Percentiles rank a stretch among this genome's conserved stretches.
Conservation (phyloP, 2,888 invertebrate species). For the Cephus sareptanus region DNA sequence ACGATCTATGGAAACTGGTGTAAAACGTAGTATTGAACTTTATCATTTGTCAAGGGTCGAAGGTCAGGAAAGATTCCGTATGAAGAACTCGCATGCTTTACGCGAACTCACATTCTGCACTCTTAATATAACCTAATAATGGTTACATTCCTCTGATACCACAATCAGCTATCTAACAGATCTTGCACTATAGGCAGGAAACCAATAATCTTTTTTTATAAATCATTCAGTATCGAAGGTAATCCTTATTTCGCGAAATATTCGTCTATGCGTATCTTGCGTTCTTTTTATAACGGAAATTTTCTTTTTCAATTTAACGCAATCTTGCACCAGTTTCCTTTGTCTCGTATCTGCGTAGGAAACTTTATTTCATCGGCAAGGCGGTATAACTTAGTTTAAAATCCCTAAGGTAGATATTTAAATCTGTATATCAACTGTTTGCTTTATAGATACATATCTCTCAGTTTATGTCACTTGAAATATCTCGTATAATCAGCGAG, state of each 20-base stretch:
- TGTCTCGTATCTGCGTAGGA: not conserved
- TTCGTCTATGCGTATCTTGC: not conserved
- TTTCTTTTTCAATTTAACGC: not conserved
- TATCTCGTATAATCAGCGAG: constrained; percentile 28
- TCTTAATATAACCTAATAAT: not conserved
- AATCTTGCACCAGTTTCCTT: not conserved
- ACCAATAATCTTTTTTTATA: not conserved
- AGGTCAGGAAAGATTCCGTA: not conserved
- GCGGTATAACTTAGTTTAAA: not conserved
- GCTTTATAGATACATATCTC: constrained; percentile 43
- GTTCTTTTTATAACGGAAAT: not conserved
- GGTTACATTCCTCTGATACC: no score
- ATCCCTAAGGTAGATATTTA: not conserved
- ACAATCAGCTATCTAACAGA: not conserved
- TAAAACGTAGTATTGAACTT: not conserved
- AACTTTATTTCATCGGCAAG: not conserved
- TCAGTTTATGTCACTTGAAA: constrained; percentile 35
- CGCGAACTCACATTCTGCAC: not conserved
- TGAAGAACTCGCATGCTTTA: not conserved
- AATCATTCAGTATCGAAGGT: not conserved
- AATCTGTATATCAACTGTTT: constrained; percentile 28
- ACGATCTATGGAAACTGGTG: not conserved
- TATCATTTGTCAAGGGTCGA: not conserved
- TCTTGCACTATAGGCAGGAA: not conserved
- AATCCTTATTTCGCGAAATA: not conserved